phyloP scores from a whole-genome alignment of 2,797 vertebrate species.

The Micrastur ruficollis region DNA sequence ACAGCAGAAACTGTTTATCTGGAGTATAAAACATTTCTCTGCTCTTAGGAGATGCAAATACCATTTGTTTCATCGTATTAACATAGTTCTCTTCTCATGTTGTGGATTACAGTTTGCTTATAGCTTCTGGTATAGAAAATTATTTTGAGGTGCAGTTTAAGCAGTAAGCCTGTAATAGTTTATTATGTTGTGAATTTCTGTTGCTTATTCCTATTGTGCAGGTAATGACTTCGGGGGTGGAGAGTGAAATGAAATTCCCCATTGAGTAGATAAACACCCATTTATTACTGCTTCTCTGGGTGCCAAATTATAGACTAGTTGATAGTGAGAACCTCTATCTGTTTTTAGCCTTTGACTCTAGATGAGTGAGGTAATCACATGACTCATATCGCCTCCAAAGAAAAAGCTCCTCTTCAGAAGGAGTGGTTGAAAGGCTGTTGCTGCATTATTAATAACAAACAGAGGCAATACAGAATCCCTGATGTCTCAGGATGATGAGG shows the following conservation, averaged over 20 bases:
- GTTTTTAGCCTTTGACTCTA: constrained; percentile 48
- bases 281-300: constrained; percentile 37
- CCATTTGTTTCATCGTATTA: background rate
- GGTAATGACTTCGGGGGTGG: constrained; percentile 1
- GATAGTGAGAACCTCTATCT: constrained; percentile 31
- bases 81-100: background rate
- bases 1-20: background rate
- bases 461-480: constrained; percentile 35
- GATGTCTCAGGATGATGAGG: constrained; percentile 59
- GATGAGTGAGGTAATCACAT: constrained; percentile 43
- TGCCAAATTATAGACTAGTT: constrained; percentile 52
- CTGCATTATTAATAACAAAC: constrained; percentile 54
- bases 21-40: background rate
- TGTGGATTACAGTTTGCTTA: background rate
- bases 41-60: background rate
- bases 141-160: background rate
- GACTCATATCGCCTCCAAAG: background rate
- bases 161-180: background rate
- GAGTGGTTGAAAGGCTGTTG: constrained; percentile 24
- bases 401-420: constrained; percentile 31
- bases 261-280: constrained; percentile 29
- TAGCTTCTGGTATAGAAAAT: background rate
- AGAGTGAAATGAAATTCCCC: constrained; percentile 18
- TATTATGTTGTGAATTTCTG: constrained; percentile 8
- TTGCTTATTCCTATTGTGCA: constrained; percentile 2